These are phyloP conservation scores for Cherax destructor DNA, from an alignment of 1,140 invertebrate genomes.

Conservation along the genomic window DNA sequence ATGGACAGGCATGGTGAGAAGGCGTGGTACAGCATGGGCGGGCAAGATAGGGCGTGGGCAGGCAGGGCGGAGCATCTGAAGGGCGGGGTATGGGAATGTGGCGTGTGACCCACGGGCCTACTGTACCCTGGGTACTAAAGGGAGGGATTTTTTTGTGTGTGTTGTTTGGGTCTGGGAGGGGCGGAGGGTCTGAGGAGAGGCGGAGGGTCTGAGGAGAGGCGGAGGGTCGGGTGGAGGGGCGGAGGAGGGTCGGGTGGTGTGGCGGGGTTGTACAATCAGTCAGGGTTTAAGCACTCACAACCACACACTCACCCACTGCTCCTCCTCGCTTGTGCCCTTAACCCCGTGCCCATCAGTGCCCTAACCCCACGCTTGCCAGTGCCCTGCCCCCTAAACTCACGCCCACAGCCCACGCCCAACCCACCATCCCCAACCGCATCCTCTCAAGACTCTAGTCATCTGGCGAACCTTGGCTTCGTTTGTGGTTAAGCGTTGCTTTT, in stretches of 20 bases:
- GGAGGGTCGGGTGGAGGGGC: conserved; percentile 18
- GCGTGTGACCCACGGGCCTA: conserved; percentile 58
- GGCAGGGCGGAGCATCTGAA: neutral
- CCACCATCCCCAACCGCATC: too few relatives aligned
- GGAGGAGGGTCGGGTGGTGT: conserved; percentile 28
- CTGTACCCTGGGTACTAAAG: conserved; percentile 46
- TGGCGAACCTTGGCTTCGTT: too few relatives aligned
- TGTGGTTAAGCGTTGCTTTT: too few relatives aligned
- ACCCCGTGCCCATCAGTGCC: conserved; percentile 18
- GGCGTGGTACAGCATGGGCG: neutral
- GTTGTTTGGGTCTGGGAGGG: conserved; percentile 21
- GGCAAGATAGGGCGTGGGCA: conserved; percentile 6
- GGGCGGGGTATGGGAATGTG: conserved; percentile 17
- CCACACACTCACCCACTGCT: conserved; percentile 57
- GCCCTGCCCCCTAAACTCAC: neutral
- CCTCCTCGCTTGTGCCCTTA: neutral
- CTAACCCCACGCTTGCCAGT: neutral
- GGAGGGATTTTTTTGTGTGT: conserved; percentile 65
- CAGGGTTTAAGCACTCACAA: conserved; percentile 38
- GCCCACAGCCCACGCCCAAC: too few relatives aligned
- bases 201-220: neutral
- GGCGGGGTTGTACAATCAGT: conserved; percentile 30
- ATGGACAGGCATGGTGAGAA: too few relatives aligned
- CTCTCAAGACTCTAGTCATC: too few relatives aligned
- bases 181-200: conserved; percentile 27